Percentiles rank a stretch among this genome's conserved stretches.
These are phyloP conservation scores for Chaetodon trifasciatus DNA, from an alignment of 2,797 vertebrate genomes.

Conservation along the genomic window DNA sequence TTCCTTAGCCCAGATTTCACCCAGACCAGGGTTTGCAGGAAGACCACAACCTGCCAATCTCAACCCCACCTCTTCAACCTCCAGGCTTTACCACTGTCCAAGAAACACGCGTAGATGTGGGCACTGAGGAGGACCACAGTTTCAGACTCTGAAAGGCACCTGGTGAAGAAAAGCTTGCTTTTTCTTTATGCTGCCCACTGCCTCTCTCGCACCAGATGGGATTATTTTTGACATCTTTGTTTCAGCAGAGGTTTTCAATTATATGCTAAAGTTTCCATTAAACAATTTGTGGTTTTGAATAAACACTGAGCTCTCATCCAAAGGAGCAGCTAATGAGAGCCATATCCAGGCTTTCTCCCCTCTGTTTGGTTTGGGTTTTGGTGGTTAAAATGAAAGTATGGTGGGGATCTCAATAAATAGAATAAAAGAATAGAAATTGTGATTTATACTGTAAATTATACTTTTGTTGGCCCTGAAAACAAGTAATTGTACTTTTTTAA, in stretches of 20 bases:
- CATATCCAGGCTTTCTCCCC: conserved; percentile 1
- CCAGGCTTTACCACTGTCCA: neutral
- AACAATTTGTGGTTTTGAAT: conserved; percentile 46
- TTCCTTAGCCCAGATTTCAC: neutral
- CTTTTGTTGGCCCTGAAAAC: neutral
- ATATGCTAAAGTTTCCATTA: conserved; percentile 33
- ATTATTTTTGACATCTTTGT: conserved; percentile 18
- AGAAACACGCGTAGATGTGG: neutral
- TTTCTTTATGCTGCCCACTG: neutral
- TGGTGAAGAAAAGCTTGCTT: conserved; percentile 3
- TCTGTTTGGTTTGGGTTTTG: neutral
- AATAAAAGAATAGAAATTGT: neutral
- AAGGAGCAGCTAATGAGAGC: conserved; percentile 26
- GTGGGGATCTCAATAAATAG: conserved; percentile 2
- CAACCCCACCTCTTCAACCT: neutral
- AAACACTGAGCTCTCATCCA: conserved; percentile 25
- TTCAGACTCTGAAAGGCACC: neutral
- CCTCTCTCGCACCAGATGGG: conserved; percentile 4
- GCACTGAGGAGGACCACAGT: neutral
- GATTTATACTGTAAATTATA: neutral
- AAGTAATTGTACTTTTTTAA: neutral
- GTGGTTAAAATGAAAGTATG: conserved; percentile 10
- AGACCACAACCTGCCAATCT: neutral
- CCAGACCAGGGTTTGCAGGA: neutral
- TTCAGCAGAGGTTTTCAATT: conserved; percentile 23